A percentile compares a stretch with the other conserved stretches of the same genome.
phyloP scores from a whole-genome alignment of 2,113 vertebrate genomes.

The Osmerus eperlanus region DNA sequence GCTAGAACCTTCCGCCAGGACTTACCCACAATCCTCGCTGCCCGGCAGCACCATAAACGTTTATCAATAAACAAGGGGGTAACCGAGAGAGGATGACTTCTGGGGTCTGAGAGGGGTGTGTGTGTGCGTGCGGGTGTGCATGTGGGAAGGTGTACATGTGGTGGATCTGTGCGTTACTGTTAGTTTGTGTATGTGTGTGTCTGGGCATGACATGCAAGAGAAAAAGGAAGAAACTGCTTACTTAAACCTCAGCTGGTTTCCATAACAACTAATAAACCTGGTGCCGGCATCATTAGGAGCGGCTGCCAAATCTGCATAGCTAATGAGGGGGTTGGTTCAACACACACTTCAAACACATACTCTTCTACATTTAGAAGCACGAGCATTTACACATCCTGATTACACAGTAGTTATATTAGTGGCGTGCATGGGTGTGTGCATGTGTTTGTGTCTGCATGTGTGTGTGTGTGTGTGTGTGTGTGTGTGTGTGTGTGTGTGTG shows the following conservation, averaged over 20 bases:
- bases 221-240: slow-evolving; percentile 15
- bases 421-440: too few species aligned
- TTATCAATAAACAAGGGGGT: slow-evolving; percentile 64
- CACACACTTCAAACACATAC: slow-evolving; percentile 5
- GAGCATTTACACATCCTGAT: too few species aligned
- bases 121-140: neutral
- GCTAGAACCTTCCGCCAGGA: slow-evolving; percentile 64
- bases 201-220: neutral
- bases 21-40: slow-evolving; percentile 63
- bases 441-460: too few species aligned
- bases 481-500: too few species aligned
- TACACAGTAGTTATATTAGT: too few species aligned
- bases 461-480: too few species aligned
- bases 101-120: neutral
- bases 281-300: slow-evolving; percentile 17
- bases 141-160: neutral
- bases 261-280: slow-evolving; percentile 44
- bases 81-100: slow-evolving; percentile 43
- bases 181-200: neutral
- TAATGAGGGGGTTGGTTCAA: slow-evolving; percentile 20
- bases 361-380: neutral
- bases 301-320: slow-evolving; percentile 38
- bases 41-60: slow-evolving; percentile 62
- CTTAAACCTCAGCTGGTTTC: slow-evolving; percentile 38
- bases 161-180: slow-evolving; percentile 6